Evolutionary conservation across 92 coral and sea anemone genomes (phyloP), one percentile per base, ranked within the genome.

Genomic region (Chrysogorgia sp.): DNA sequence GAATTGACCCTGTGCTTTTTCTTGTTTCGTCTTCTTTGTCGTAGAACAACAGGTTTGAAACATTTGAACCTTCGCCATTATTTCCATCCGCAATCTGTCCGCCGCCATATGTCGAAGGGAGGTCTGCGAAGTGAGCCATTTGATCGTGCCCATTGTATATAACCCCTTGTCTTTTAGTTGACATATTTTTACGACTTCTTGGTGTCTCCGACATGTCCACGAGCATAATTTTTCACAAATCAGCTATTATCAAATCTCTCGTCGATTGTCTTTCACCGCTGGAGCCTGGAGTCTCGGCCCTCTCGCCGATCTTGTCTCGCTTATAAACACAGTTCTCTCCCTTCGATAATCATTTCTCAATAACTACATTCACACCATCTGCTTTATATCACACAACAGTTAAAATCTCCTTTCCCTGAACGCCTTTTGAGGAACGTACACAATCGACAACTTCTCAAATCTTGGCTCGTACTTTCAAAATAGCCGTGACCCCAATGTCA

Each of bases 1-100:
- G 79, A 77, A 93, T 93, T 47, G 98, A 93, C 0, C 98, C 98
- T 0, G 98, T 93, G 64, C 98, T 93, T 57, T 91, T 81, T 40
- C 94, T 81, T 28, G 90, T 61, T 52, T 93, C 98, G 9, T 93
- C 97, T 34, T 93, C 98, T 71, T 88, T 85, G 70, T 81, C 78
- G 75, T 93, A 89, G 68, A 84, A 58, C 52, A 71, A 74, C 57
- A 76, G 85, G 67, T 75, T 72, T 28, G 79, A 53, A 31, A 6
- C 23, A 1, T 56, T 37, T 7, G 31, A 17, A 20, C 28, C 35
- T 9, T 47, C 76, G 23, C 65, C 79, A 31, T 53, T 72, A 1
- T 72, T 64, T 4, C 79, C 65, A 32, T 49, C 10, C 22, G 76
- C 45, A 43, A 21, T 52, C 21, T 72, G 58, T 0, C 65, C 65